Conservation (phyloP, 64 coral and sea anemone genomes). For the Stylophora pistillata region DNA sequence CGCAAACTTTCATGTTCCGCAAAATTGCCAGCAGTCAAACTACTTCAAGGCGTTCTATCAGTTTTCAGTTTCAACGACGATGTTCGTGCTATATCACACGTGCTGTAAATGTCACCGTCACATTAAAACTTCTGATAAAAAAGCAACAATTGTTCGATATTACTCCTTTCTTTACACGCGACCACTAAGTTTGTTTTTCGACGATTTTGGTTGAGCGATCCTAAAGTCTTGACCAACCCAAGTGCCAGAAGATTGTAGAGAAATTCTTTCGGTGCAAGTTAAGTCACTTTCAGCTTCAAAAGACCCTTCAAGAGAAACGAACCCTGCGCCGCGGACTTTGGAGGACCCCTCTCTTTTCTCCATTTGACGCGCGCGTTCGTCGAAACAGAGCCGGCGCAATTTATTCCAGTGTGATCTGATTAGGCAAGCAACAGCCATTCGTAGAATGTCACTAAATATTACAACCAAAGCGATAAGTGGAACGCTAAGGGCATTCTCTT, state of each 20-base stretch:
- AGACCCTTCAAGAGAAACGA: constrained; percentile 1
- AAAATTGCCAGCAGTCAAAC: neutral
- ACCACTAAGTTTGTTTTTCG: neutral
- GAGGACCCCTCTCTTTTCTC: neutral
- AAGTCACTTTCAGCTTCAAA: neutral
- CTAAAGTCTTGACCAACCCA: constrained; percentile 36
- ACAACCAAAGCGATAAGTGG: constrained; percentile 50
- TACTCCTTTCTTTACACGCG: neutral
- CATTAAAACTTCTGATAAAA: no score
- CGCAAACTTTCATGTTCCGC: neutral
- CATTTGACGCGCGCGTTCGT: neutral
- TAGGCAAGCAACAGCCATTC: neutral
- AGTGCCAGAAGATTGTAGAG: neutral
- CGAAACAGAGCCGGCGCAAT: constrained; percentile 11
- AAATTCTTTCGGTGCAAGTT: neutral
- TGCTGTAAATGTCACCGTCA: no score
- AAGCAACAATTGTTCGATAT: no score
- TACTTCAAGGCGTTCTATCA: neutral
- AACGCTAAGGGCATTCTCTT: constrained; percentile 6
- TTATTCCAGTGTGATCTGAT: constrained; percentile 37
- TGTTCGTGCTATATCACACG: no score
- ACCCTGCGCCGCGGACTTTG: neutral
- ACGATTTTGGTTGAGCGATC: constrained; percentile 4
- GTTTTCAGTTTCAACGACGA: no score
- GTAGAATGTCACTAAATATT: constrained; percentile 40